These are phyloP conservation scores for Aviceda subcristata DNA, from an alignment of 2,113 vertebrate genomes.

Conservation along the genomic window DNA sequence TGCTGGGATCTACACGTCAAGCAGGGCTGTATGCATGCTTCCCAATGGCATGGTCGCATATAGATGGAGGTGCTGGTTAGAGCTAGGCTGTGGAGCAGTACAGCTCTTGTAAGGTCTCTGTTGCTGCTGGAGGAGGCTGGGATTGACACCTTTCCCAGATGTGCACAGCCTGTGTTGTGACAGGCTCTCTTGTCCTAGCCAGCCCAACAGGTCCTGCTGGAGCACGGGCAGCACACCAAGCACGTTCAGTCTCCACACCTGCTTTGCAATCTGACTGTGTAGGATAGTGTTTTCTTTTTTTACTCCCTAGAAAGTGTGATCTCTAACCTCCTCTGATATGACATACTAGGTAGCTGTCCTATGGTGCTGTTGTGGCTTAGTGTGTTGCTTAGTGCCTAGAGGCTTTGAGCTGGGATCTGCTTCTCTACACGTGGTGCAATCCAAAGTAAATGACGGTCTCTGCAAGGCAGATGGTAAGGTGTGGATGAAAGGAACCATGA, in stretches of 20 bases:
- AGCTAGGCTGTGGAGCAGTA: neutral
- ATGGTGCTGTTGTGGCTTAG: neutral
- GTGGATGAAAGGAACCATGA: neutral
- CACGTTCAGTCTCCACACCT: neutral
- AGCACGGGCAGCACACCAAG: rapidly evolving
- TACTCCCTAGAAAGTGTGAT: neutral
- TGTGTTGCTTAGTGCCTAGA: neutral
- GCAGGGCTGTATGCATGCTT: neutral
- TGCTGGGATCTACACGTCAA: rapidly evolving
- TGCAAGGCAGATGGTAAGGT: neutral
- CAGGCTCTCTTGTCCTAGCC: neutral
- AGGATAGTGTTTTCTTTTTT: neutral
- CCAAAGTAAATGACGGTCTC: neutral
- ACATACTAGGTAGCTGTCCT: neutral
- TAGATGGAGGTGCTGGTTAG: neutral
- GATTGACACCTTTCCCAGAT: neutral
- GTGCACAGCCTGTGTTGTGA: neutral
- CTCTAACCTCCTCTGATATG: neutral
- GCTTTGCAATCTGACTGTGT: neutral
- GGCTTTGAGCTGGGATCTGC: neutral
- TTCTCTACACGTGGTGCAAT: neutral
- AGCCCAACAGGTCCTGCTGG: neutral
- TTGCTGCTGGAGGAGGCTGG: neutral
- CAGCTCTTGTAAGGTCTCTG: neutral
- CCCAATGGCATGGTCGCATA: rapidly evolving